A percentile compares a stretch with the other conserved stretches of the same genome.
These are phyloP conservation scores for Spea hammondii DNA, from an alignment of 2,797 vertebrate species.

Conservation along the genomic window DNA sequence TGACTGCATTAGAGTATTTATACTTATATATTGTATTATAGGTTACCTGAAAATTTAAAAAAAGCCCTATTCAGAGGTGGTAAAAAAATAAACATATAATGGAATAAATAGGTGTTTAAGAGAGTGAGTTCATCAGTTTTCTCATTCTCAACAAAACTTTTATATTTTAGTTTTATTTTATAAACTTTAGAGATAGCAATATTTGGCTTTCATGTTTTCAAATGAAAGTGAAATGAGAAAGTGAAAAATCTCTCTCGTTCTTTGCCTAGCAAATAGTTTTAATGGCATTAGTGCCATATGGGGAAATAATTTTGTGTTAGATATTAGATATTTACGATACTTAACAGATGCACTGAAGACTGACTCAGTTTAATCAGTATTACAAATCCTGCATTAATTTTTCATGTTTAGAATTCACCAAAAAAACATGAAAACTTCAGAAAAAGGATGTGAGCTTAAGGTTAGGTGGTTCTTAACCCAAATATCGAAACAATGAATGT, in stretches of 20 bases:
- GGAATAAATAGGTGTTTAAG: too few species aligned
- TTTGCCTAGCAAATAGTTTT: constrained; percentile 24
- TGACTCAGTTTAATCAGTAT: constrained; percentile 32
- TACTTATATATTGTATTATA: too few species aligned
- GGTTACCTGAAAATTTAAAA: too few species aligned
- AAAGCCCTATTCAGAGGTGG: too few species aligned
- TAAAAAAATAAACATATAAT: too few species aligned
- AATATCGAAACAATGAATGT: neutral
- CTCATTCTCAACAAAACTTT: too few species aligned
- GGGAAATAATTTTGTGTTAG: constrained; percentile 18
- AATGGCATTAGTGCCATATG: constrained; percentile 38
- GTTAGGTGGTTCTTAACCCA: constrained; percentile 38
- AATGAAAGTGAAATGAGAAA: constrained; percentile 14
- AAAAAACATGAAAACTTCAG: neutral
- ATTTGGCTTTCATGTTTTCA: too few species aligned
- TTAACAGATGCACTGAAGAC: constrained; percentile 19
- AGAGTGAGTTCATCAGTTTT: too few species aligned
- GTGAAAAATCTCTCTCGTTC: constrained; percentile 26
- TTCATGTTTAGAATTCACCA: neutral
- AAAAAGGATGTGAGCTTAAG: neutral
- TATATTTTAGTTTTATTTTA: too few species aligned
- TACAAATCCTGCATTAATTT: constrained; percentile 26
- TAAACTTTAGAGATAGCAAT: too few species aligned
- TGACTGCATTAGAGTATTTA: too few species aligned
- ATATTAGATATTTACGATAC: constrained; percentile 20